Evolutionary conservation across 2,113 vertebrate genomes (phyloP), one percentile per base, ranked within the genome.

Genomic region (Rhombomys opimus): DNA sequence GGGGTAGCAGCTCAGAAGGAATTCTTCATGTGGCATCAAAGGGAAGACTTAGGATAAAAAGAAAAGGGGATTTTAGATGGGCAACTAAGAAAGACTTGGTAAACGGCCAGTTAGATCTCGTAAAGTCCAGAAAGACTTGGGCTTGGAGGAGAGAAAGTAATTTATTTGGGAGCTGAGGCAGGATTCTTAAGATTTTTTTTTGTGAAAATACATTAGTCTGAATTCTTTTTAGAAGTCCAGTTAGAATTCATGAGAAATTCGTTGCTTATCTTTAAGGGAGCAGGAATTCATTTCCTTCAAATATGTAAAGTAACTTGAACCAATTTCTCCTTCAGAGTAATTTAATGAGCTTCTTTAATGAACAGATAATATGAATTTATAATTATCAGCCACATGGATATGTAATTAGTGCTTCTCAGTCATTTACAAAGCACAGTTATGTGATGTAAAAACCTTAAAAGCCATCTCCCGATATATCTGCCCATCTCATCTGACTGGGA

Each of bases 291-390:
- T 95, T 78, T 95, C 89, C 95, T 96, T 97, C 68, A 96, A 94
- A 94, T 94, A 89, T 93, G 82, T 87, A 85, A 30, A 95, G 87
- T 92, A 95, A 91, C 82, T 97, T 93, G 89, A 97, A 95, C 88
- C 91, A 97, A 85, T 97, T 97, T 93, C 86, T 95, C 67, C 86
- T 92, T 91, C 85, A 87, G 78, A 94, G 85, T 73, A 95, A 96
- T 93, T 95, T 95, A 96, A 96, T 95, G 96, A 94, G 73, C 63
- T 95, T 67, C 93, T 97, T 96, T 98, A 97, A 97, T 95, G 95
- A 97, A 92, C 67, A 97, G 96, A 97, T 97, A 95, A 96, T 93
- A 63, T 78, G 90, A 96, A 95, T 91, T 84, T 97, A 84, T 91
- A 97, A 96, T 97, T 95, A 97, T 91, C 57, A 96, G 87, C 57